phyloP scores from a whole-genome alignment of 2,113 vertebrate genomes.

The Tyto alba region DNA sequence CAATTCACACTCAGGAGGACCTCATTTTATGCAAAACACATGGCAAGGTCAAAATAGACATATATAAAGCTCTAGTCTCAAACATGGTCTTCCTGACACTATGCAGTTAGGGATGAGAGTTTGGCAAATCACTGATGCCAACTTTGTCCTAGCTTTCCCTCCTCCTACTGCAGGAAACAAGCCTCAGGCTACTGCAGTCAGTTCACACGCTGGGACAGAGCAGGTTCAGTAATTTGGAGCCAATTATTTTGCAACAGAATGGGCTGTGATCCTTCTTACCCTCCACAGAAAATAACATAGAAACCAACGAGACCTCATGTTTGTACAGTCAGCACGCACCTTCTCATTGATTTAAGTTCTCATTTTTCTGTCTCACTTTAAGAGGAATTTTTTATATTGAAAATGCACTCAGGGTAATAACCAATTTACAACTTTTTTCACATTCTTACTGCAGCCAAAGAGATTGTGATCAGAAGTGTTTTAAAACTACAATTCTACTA shows the following conservation, averaged over 20 bases:
- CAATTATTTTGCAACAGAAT: neutral
- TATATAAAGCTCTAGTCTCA: neutral
- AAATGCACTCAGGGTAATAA: slow-evolving; percentile 38
- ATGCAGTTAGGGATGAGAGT: neutral
- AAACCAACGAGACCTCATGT: neutral
- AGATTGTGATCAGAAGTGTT: slow-evolving; percentile 44
- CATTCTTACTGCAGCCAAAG: slow-evolving; percentile 25
- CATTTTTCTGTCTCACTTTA: slow-evolving; percentile 24
- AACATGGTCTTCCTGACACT: neutral
- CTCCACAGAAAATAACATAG: neutral
- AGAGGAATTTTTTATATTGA: slow-evolving; percentile 35
- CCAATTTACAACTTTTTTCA: slow-evolving; percentile 45
- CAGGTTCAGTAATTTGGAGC: neutral
- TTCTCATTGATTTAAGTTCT: slow-evolving; percentile 24
- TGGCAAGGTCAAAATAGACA: neutral
- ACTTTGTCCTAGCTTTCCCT: neutral
- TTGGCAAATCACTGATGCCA: neutral
- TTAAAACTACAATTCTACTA: slow-evolving; percentile 53
- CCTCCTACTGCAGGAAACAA: neutral
- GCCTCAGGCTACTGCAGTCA: neutral
- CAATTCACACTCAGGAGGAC: neutral
- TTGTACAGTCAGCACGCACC: slow-evolving; percentile 7
- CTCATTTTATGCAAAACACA: neutral
- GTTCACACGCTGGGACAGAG: neutral
- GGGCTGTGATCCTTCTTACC: neutral